Conservation (phyloP, 1,140 invertebrate genomes). For the Drosophila pseudoobscura region DNA sequence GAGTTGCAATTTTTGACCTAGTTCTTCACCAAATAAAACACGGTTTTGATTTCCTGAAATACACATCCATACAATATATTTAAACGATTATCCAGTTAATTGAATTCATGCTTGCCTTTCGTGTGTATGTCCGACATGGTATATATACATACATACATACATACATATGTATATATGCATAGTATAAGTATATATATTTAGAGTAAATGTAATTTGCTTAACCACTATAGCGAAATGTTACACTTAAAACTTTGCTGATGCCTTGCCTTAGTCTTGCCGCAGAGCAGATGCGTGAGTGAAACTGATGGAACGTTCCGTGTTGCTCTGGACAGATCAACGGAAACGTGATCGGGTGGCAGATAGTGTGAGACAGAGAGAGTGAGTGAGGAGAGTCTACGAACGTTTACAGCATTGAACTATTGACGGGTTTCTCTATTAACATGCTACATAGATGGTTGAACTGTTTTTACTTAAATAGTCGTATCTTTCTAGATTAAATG, state of each 20-base stretch:
- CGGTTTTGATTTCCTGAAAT: conserved; percentile 36
- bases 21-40: background rate
- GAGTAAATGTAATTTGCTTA: conserved; percentile 52
- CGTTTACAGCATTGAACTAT: conserved; percentile 36
- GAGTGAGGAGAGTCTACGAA: conserved; percentile 9
- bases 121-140: conserved; percentile 29
- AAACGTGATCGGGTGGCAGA: too few relatives aligned
- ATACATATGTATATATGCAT: conserved; percentile 48
- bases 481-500: conserved; percentile 23
- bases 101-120: conserved; percentile 33
- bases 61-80: conserved; percentile 61
- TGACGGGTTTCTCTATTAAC: conserved; percentile 26
- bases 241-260: conserved; percentile 60
- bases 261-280: conserved; percentile 42
- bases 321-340: conserved; percentile 22
- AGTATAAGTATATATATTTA: conserved; percentile 44
- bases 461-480: conserved; percentile 4
- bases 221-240: conserved; percentile 62
- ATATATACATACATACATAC: conserved; percentile 24
- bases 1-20: too few relatives aligned
- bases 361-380: too few relatives aligned
- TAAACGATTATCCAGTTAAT: conserved; percentile 61
- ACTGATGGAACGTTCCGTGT: conserved; percentile 13
- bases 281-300: conserved; percentile 22
- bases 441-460: conserved; percentile 36